phyloP scores from a whole-genome alignment of 1,140 invertebrate genomes.

The Drosophila bocki region DNA sequence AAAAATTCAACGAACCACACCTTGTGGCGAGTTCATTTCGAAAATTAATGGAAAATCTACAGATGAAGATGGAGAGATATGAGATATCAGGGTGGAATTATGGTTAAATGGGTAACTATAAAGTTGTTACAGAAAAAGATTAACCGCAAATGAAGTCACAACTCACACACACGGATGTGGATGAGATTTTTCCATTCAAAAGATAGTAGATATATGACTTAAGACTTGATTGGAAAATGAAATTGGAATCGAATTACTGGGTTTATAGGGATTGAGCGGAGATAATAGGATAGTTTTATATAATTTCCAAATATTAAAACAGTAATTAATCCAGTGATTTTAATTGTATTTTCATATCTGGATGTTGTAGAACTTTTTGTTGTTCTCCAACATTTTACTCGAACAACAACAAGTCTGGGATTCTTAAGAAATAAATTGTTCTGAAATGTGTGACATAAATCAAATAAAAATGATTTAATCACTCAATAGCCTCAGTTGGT shows the following conservation, averaged over 20 bases:
- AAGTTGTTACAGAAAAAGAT: conserved; percentile 3
- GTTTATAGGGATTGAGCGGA: too few relatives aligned
- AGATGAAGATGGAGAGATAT: conserved; percentile 8
- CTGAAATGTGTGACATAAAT: conserved; percentile 11
- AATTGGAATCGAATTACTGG: background rate
- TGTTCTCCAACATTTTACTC: background rate
- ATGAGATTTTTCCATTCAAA: background rate
- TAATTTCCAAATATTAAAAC: background rate
- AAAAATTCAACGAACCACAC: conserved; percentile 23
- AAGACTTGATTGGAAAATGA: background rate
- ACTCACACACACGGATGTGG: background rate
- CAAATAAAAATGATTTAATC: background rate
- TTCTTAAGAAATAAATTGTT: background rate
- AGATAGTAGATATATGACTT: background rate
- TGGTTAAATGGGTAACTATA: conserved; percentile 14
- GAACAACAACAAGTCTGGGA: background rate
- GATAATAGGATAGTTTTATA: background rate
- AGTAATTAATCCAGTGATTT: background rate
- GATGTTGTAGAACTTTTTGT: background rate
- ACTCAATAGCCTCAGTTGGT: conserved; percentile 4
- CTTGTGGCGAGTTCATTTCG: conserved; percentile 32
- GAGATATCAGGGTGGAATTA: conserved; percentile 4
- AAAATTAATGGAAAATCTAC: conserved; percentile 24
- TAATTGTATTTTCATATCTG: background rate
- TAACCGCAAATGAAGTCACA: conserved; percentile 22